These are phyloP conservation scores for Pelusios castaneus DNA, from an alignment of 2,113 vertebrate genomes.

Conservation along the genomic window DNA sequence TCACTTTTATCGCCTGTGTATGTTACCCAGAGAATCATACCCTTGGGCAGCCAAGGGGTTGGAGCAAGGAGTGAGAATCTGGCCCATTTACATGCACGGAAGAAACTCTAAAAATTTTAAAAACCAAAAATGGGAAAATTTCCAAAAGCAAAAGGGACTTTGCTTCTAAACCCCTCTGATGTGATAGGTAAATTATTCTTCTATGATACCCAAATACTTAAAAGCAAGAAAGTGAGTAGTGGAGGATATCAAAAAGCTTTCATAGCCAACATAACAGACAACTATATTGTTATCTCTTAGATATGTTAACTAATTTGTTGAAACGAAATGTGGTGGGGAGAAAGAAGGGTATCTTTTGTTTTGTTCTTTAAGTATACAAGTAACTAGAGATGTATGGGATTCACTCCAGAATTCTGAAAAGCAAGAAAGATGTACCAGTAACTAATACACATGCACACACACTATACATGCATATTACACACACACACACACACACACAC, in stretches of 20 bases:
- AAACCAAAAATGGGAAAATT: neutral
- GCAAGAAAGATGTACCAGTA: neutral
- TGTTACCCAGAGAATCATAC: neutral
- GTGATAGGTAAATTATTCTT: neutral
- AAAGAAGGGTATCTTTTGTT: neutral
- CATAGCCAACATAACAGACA: neutral
- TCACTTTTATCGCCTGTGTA: neutral
- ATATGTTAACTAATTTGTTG: neutral
- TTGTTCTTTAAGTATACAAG: neutral
- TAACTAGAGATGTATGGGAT: rapidly evolving
- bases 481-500: neutral
- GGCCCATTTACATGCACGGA: neutral
- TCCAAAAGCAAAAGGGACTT: neutral
- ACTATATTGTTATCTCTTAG: neutral
- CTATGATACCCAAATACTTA: rapidly evolving
- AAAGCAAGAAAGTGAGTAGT: neutral
- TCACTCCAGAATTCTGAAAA: neutral
- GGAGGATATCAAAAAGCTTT: neutral
- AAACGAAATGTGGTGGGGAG: neutral
- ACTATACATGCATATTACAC: neutral
- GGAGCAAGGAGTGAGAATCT: neutral
- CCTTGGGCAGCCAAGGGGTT: neutral
- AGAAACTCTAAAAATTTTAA: neutral
- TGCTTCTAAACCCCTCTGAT: neutral
- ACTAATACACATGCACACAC: neutral